Conservation (phyloP, 2,797 vertebrate species). For the Pangasius krempfi region DNA sequence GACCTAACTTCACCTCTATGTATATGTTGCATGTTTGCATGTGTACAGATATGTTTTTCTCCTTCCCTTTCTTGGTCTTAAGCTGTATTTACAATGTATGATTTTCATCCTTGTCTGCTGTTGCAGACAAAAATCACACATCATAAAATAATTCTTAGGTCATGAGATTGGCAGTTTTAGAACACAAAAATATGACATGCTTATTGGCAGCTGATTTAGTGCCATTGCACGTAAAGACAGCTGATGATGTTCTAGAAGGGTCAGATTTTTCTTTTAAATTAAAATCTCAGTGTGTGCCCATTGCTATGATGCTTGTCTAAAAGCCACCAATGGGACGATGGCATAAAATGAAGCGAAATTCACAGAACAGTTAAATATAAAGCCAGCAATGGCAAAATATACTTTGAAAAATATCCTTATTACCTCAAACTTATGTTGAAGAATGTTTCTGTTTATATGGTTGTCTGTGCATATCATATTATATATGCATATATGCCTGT, state of each 20-base stretch:
- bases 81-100: background rate
- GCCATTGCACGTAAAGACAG: background rate
- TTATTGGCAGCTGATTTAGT: background rate
- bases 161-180: background rate
- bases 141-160: background rate
- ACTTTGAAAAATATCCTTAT: too few relatives aligned
- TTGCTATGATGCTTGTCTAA: background rate
- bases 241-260: background rate
- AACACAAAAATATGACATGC: background rate
- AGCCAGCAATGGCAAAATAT: background rate
- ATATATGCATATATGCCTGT: background rate
- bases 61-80: background rate
- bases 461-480: too few relatives aligned
- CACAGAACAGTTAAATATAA: background rate
- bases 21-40: background rate
- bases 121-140: background rate
- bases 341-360: background rate
- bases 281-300: background rate
- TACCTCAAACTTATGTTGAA: background rate
- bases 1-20: conserved; percentile 27
- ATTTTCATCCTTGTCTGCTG: background rate
- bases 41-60: background rate
- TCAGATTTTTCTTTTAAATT: background rate
- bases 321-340: background rate
- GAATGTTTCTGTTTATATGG: background rate